Base-by-base conservation (phyloP, 2,797 vertebrate genomes). In the Gymnopithys bicolor region DNA sequence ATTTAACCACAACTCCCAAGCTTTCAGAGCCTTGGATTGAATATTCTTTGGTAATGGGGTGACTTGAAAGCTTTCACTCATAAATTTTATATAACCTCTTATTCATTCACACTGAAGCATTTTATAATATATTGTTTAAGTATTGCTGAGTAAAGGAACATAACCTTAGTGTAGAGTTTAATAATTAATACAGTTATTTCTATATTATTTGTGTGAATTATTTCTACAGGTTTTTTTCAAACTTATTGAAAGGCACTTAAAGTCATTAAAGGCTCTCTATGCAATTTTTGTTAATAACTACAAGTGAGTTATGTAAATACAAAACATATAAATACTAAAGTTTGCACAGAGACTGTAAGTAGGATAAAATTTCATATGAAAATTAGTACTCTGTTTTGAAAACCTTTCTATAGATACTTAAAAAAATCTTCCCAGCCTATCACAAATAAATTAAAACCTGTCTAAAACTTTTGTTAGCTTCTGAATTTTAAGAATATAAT, bases 1-100 rank as follows among this genome's bases (percentile, higher is more conserved):
- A 27, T 76, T 96, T 98, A 97, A 97, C 88, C 92, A 87, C 89
- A 96, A 87, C 74, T 94, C 69, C 66, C 94, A 83, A 52, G 70
- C 71, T 96, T 95, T 94, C 87, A 90, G 88, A 96, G 70, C 67
- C 92, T 17, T 87, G 59, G 91, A 81, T 51, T 96, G 68, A 90
- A 71, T 63, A 62, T 49, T 94, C 46, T 87, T 83, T 90, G 96
- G 94, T 94, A 92, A 85, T n/a, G 76, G 84, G 39, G 56, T 92
- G 74, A 84, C 91, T 87, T 93, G 79, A 90, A 96, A 95, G 56
- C 89, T 95, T 94, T 93, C 37, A 48, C 60, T 88, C 27, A 18
- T 87, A 21, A 67, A 90, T 81, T 95, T 88, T 68, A 28, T 87
- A 71, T 85, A 94, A 76, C 18, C 32, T 33, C 9, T 60, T 96